Conservation (phyloP, 2,113 vertebrate species). For the Cettia cetti region DNA sequence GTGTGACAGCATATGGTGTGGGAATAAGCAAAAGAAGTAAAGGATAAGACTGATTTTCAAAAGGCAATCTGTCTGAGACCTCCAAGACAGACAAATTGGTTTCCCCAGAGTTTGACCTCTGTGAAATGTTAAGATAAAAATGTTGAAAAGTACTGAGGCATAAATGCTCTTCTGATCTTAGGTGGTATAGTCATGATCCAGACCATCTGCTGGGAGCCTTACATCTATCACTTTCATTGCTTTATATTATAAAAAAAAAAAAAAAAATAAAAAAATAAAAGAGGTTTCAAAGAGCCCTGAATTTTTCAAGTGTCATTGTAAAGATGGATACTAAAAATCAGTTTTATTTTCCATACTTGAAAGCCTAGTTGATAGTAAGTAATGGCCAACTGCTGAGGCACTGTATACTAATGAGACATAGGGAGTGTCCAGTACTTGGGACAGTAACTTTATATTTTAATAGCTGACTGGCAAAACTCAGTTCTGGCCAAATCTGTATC, state of each 20-base stretch:
- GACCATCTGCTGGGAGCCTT: not conserved
- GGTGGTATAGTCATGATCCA: not conserved
- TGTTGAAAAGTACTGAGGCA: not conserved
- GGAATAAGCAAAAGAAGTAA: not conserved
- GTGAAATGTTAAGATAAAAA: not conserved
- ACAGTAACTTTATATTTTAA: not conserved
- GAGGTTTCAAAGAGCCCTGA: not conserved
- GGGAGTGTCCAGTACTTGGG: not conserved
- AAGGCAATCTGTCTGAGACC: not conserved
- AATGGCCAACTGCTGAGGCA: not conserved
- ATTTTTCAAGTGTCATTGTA: not conserved
- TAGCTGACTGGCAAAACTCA: not conserved
- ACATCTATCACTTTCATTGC: not conserved
- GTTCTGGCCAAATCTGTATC: not conserved
- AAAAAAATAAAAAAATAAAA: too few relatives aligned
- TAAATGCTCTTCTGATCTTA: not conserved
- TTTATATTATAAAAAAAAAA: not conserved
- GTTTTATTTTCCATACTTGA: not conserved
- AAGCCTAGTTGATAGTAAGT: not conserved
- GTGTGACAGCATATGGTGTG: not conserved
- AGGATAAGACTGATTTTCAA: not conserved
- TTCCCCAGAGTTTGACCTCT: constrained; percentile 1
- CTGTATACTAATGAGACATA: not conserved
- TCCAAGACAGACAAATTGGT: not conserved
- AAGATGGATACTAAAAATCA: not conserved